Percentiles rank a stretch among this genome's conserved stretches.
Conservation (phyloP, 2,888 invertebrate species). For the Caenorhabditis sp. region DNA sequence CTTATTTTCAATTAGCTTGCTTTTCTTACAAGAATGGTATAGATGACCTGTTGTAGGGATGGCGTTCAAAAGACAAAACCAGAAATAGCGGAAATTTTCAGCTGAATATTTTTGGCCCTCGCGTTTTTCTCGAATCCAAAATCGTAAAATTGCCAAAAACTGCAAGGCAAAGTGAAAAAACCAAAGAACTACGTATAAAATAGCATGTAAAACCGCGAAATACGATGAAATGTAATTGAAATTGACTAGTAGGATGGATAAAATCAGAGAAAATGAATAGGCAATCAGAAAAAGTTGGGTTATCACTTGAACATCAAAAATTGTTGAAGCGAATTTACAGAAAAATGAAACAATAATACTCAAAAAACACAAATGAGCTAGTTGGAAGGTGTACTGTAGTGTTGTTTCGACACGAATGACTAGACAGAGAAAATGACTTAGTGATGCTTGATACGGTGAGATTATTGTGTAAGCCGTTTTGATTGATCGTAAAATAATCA, state of each 20-base stretch:
- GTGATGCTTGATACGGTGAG: constrained; percentile 12
- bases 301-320: constrained; percentile 8
- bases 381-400: constrained; percentile 18
- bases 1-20: not conserved
- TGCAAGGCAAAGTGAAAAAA: constrained; percentile 4
- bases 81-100: constrained; percentile 7
- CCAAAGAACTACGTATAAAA: constrained; percentile 3
- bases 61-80: not conserved
- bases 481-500: constrained; percentile 14
- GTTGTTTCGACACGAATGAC: constrained; percentile 15
- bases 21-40: constrained; percentile 21
- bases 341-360: constrained; percentile 3
- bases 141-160: constrained; percentile 3
- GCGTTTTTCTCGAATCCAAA: not conserved
- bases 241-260: constrained; percentile 17
- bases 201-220: constrained; percentile 14
- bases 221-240: constrained; percentile 5
- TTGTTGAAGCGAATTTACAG: not conserved
- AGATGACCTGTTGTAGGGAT: constrained; percentile 13
- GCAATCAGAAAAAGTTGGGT: constrained; percentile 11
- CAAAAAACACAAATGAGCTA: constrained; percentile 10
- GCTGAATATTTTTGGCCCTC: not conserved
- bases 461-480: constrained; percentile 9
- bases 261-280: constrained; percentile 7
- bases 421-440: constrained; percentile 14